A percentile compares a stretch with the other conserved stretches of the same genome.
Evolutionary conservation across 2,113 vertebrate genomes (phyloP).

Genomic region (cat (Felis catus)): F.catus_Fca126_mat1.0 CM031419.1:103583001-103583500

Average conservation of each 20-base stretch:
- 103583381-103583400: neutral
- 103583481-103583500: too few relatives aligned
- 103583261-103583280: neutral
- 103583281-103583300: neutral
- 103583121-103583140: conserved; percentile 23
- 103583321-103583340: neutral
- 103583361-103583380: neutral
- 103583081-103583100: conserved; percentile 65
- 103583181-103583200: neutral
- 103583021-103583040: conserved; percentile 55
- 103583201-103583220: neutral
- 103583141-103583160: neutral
- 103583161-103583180: conserved; percentile 32
- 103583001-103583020: conserved; percentile 75
- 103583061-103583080: conserved; percentile 68
- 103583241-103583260: neutral
- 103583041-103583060: conserved; percentile 64
- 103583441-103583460: too few relatives aligned
- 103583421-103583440: too few relatives aligned
- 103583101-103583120: conserved; percentile 21
- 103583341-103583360: neutral
- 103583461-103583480: too few relatives aligned
- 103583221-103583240: neutral
- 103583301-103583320: neutral
- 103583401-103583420: too few relatives aligned